Evolutionary conservation across 2,797 vertebrate species (phyloP).

Genomic region (Gadopsis marmoratus): DNA sequence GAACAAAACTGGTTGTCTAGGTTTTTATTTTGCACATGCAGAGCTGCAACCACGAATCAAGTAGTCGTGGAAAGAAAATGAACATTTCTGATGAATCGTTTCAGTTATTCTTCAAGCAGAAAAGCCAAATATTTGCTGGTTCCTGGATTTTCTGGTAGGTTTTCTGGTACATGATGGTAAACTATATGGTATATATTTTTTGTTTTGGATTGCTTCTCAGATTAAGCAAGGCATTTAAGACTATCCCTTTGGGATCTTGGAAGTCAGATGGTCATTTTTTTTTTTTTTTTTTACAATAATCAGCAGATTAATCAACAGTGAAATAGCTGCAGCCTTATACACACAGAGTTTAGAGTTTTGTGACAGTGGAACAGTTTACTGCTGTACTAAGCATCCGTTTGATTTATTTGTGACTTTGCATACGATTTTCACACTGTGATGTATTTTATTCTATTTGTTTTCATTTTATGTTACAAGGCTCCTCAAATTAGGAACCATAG

Average conservation of each 20-base stretch:
- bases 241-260: not conserved
- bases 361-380: not conserved
- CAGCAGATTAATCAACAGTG: too few relatives aligned
- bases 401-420: not conserved
- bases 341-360: not conserved
- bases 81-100: not conserved
- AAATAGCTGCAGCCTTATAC: not conserved
- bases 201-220: not conserved
- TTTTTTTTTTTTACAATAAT: not conserved
- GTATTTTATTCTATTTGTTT: not conserved
- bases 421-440: not conserved
- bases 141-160: not conserved
- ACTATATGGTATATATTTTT: not conserved
- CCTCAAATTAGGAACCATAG: not conserved
- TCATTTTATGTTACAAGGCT: not conserved
- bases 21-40: too few relatives aligned
- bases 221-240: not conserved
- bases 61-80: not conserved
- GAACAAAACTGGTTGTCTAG: too few relatives aligned
- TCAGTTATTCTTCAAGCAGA: not conserved
- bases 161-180: not conserved
- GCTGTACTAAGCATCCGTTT: not conserved
- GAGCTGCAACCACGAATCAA: too few relatives aligned
- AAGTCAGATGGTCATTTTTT: not conserved
- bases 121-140: not conserved